A percentile compares a stretch with the other conserved stretches of the same genome.
Evolutionary conservation across 2,888 invertebrate genomes (phyloP).

Genomic region (Cynaeus angustus): DNA sequence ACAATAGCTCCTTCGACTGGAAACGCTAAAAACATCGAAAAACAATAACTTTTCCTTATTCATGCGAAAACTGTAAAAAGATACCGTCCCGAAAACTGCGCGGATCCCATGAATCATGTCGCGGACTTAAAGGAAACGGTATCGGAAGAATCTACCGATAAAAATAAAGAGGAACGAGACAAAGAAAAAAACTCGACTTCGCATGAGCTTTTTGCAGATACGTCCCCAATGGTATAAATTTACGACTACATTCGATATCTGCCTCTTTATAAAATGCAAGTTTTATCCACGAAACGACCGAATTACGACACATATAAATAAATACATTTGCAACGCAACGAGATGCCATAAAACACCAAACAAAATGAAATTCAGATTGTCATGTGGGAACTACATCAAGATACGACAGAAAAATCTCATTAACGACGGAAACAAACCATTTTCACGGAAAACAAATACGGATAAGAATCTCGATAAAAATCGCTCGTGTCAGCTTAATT

Average conservation of each 20-base stretch:
- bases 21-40: slow-evolving; percentile 33
- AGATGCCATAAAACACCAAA: slow-evolving; percentile 21
- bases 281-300: slow-evolving; percentile 32
- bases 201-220: slow-evolving; percentile 29
- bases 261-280: slow-evolving; percentile 32
- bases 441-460: too few relatives aligned
- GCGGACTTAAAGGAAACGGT: slow-evolving; percentile 35
- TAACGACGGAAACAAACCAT: too few relatives aligned
- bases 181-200: slow-evolving; percentile 25
- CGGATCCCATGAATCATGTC: slow-evolving; percentile 41
- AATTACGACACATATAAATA: slow-evolving; percentile 30
- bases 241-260: slow-evolving; percentile 26
- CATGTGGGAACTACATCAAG: slow-evolving; percentile 10
- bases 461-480: slow-evolving; percentile 49
- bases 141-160: slow-evolving; percentile 30
- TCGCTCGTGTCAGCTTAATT: slow-evolving; percentile 55
- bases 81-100: slow-evolving; percentile 10
- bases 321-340: slow-evolving; percentile 33
- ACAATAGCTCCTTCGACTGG: background rate
- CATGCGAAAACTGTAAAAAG: slow-evolving; percentile 38
- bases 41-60: slow-evolving; percentile 42
- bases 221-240: slow-evolving; percentile 28
- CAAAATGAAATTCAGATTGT: slow-evolving; percentile 35
- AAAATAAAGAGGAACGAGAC: slow-evolving; percentile 26
- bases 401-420: slow-evolving; percentile 21